These are phyloP conservation scores for Ectemnius cavifrons DNA, from an alignment of 2,888 invertebrate genomes.

Conservation along the genomic window DNA sequence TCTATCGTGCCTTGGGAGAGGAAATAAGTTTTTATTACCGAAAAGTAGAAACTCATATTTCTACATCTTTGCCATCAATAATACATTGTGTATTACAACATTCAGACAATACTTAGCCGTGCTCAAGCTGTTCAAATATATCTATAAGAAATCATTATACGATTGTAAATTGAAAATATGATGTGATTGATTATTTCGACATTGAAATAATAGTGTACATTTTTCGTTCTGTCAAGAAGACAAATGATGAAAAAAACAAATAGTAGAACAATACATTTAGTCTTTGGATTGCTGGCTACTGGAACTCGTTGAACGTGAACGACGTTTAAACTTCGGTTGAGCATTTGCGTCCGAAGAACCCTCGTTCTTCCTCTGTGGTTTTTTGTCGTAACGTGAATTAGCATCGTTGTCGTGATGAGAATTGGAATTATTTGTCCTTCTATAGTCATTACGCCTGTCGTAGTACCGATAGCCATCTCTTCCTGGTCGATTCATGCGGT, in stretches of 20 bases:
- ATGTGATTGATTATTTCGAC: constrained; percentile 21
- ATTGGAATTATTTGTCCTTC: constrained; percentile 56
- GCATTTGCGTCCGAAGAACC: constrained; percentile 48
- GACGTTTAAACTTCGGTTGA: constrained; percentile 70
- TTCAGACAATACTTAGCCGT: constrained; percentile 12
- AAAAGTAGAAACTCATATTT: constrained; percentile 24
- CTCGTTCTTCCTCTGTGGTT: constrained; percentile 50
- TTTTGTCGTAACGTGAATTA: constrained; percentile 45
- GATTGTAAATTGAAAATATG: constrained; percentile 23
- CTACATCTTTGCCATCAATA: constrained; percentile 24
- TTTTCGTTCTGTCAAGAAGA: constrained; percentile 17
- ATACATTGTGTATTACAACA: constrained; percentile 23
- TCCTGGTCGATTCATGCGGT: constrained; percentile 59
- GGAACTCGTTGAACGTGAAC: constrained; percentile 69
- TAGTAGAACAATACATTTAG: constrained; percentile 44
- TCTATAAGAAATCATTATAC: constrained; percentile 19
- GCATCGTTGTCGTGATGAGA: constrained; percentile 53
- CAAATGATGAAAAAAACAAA: constrained; percentile 12
- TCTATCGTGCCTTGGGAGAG: constrained; percentile 3
- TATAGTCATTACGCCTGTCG: constrained; percentile 64
- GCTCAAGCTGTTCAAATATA: constrained; percentile 16
- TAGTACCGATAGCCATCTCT: constrained; percentile 61
- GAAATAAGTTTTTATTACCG: background rate
- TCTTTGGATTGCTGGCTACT: constrained; percentile 71
- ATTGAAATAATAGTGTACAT: constrained; percentile 26